Base-by-base conservation (phyloP, 2,797 vertebrate species). In the Coracias cyanogaster region DNA sequence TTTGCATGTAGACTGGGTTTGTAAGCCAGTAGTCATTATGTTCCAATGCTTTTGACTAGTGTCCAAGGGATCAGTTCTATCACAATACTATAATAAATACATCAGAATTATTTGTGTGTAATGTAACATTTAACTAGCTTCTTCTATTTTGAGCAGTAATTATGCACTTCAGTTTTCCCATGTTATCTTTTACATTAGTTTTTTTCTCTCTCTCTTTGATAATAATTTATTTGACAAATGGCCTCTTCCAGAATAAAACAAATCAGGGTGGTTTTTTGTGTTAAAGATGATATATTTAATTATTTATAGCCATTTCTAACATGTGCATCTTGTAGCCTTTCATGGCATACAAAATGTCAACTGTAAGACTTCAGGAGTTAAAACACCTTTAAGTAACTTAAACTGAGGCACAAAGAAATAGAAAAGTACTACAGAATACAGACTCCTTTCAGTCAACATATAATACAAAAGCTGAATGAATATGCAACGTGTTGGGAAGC, bases 11-110 rank as follows among this genome's bases (percentile, higher is more conserved):
- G 29, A 78, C 11, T 37, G 33, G 17, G 9, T 61, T 64, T 88
- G 13, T 83, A 51, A 65, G 54, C 22, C 28, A 82, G 1, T 71
- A 67, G 43, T 64, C 20, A 43, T n/a, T 31, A 77, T 41, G 39
- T 93, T 84, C 81, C 48, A 48, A 24, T 48, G 48, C 48, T 76
- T 86, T 92, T 83, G 33, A 67, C 39, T 58, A 33, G 26, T 70
- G 7, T 69, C 43, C 81, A 51, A 82, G 43, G 24, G 20, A 89
- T 82, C 20, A 45, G 7, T 66, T 78, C 31, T 76, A 14, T 67
- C 22, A 45, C 12, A 64, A 6, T 73, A 8, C 22, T 64, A 8
- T 72, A 58, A 39, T 69, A 86, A 83, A 10, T 72, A 6, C 57
- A 58, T 60, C 33, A 67, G 25, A 90, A 71, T 51, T 85, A 49